Percentiles rank a stretch among this genome's conserved stretches.
Evolutionary conservation across 2,113 vertebrate species (phyloP).

Genomic region (Thermophis baileyi): DNA sequence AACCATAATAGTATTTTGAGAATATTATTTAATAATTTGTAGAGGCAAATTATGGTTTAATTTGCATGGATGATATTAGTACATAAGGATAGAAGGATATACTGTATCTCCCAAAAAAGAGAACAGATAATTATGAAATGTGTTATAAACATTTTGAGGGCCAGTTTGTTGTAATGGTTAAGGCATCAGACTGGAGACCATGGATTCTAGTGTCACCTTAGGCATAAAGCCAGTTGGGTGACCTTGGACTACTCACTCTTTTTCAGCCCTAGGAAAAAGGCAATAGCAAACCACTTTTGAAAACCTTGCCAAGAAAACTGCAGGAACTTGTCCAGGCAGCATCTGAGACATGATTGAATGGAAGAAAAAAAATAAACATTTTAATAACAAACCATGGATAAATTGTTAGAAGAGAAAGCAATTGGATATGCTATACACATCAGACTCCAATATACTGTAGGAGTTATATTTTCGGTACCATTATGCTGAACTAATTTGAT

Average conservation of each 20-base stretch:
- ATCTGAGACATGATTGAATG: too few species aligned
- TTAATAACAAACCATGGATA: constrained; percentile 34
- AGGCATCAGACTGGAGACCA: neutral
- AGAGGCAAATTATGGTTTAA: constrained; percentile 22
- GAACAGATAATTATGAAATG: constrained; percentile 26
- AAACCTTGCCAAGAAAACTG: too few species aligned
- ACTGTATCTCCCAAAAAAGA: constrained; percentile 26
- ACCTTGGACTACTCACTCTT: too few species aligned
- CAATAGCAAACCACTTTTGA: too few species aligned
- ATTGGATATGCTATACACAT: neutral
- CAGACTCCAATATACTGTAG: neutral
- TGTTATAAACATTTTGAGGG: constrained; percentile 18
- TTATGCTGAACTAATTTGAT: neutral
- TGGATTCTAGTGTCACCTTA: too few species aligned
- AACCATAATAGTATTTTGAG: neutral
- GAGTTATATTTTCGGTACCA: constrained; percentile 9
- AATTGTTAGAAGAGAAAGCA: constrained; percentile 18
- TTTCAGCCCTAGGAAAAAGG: too few species aligned
- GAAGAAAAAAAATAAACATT: neutral
- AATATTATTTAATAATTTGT: neutral
- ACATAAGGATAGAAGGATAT: neutral
- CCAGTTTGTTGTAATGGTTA: neutral
- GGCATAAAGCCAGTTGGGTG: neutral
- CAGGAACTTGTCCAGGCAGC: too few species aligned
- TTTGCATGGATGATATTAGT: neutral